Base-by-base conservation (phyloP, 2,113 vertebrate species). In the Siphamia tubifer region DNA sequence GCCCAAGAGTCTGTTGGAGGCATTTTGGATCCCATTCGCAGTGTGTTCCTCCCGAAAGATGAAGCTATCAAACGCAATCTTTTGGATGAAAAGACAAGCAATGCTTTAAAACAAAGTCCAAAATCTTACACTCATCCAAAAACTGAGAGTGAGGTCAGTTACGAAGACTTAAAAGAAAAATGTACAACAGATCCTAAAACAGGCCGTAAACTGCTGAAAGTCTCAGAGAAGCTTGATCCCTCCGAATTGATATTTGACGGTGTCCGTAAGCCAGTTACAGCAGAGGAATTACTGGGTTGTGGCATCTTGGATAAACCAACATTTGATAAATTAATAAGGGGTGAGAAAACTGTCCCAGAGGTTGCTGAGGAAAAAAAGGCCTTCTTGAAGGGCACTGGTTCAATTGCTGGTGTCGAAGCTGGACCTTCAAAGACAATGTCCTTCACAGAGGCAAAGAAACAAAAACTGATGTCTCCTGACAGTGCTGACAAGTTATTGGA, bases 1-100 rank as follows among this genome's bases (percentile, higher is more conserved):
- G 95, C 95, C 21, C 95, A 96, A 71, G 62, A 94, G 13, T 91
- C 93, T 17, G 91, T 90, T 0, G 94, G 94, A 53, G 94, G 94
- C 4, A 88, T 95, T 8, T 86, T 95, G 64, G 94, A 95, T 75
- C 93, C 94, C 0, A 83, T 94, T 23, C 94, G 92, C 60, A 94
- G 94, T 51, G 91, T 95, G 54, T 95, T 94, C 79, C 62, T 95
- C n/a, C 93, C 94, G 4, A 92, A 94, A 87, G 93, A 94, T 11
- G 13, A 90, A 4, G 94, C 94, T 45, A 74, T 94, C 17, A 91
- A 93, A 25, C 93, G 93, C 38, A 92, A 93, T 5, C 42, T 95
- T 79, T 91, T 95, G 49, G 93, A 96, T 74, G 88, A 92, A 71
- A 92, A 94, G 21, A 74, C 95, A 23, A 93, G 93, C 57, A 89